These are phyloP conservation scores for Chrysolina americana DNA, from an alignment of 2,888 invertebrate species.

Conservation along the genomic window DNA sequence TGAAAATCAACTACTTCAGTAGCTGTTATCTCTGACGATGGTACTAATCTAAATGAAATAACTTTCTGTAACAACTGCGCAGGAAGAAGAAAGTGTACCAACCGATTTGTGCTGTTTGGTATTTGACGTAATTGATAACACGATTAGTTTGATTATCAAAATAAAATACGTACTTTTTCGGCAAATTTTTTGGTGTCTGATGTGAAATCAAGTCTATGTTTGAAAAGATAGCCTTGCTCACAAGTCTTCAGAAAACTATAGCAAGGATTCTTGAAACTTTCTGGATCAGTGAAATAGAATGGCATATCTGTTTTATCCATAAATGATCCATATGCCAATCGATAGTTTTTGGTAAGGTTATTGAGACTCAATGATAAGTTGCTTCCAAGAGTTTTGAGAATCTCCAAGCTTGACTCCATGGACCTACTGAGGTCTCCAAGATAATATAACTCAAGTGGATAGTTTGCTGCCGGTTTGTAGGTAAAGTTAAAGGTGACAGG, in stretches of 20 bases:
- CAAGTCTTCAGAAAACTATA: conserved; percentile 73
- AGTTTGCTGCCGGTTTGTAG: conserved; percentile 87
- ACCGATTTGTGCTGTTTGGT: too few relatives aligned
- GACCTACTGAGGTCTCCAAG: conserved; percentile 93
- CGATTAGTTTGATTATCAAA: too few relatives aligned
- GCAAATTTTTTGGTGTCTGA: conserved; percentile 69
- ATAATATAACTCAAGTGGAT: conserved; percentile 90
- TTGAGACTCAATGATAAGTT: conserved; percentile 75
- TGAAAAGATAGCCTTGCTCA: conserved; percentile 86
- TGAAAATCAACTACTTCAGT: too few relatives aligned
- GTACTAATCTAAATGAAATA: too few relatives aligned
- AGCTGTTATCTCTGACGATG: too few relatives aligned
- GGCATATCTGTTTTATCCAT: conserved; percentile 87
- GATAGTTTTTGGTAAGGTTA: conserved; percentile 81
- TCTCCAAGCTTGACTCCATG: conserved; percentile 89
- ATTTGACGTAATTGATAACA: too few relatives aligned
- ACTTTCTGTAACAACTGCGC: too few relatives aligned
- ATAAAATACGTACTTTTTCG: conserved; percentile 43
- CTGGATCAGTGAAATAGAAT: conserved; percentile 72
- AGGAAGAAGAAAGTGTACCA: too few relatives aligned
- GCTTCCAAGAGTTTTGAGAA: conserved; percentile 78
- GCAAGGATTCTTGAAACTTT: conserved; percentile 75
- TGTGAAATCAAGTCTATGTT: conserved; percentile 83
- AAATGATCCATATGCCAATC: conserved; percentile 83
- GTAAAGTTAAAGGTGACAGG: conserved; percentile 75